These are phyloP conservation scores for Scaptomyza reducta DNA, from an alignment of 2,888 invertebrate genomes.

Conservation along the genomic window DNA sequence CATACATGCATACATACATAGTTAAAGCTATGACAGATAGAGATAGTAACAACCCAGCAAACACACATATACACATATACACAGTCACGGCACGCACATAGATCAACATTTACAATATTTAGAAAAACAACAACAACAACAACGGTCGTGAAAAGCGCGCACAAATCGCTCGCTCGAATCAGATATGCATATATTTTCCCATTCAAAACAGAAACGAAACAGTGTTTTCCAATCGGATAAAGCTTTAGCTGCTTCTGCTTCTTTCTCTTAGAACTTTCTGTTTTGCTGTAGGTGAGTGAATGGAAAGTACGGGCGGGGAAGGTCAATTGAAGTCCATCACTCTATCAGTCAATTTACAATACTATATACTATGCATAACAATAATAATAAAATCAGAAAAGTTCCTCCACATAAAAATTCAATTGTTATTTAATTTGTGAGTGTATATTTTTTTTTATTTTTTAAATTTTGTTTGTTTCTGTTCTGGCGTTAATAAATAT, in stretches of 20 bases:
- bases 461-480: not conserved
- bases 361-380: not conserved
- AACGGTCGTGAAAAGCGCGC: conserved; percentile 49
- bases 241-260: not conserved
- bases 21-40: conserved; percentile 52
- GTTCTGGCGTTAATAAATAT: conserved; percentile 9
- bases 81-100: conserved; percentile 28
- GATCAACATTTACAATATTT: conserved; percentile 44
- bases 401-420: conserved; percentile 36
- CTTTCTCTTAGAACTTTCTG: conserved; percentile 9
- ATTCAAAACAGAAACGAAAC: conserved; percentile 3
- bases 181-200: conserved; percentile 23
- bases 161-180: conserved; percentile 58
- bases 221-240: not conserved
- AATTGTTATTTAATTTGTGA: conserved; percentile 46
- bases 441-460: not conserved
- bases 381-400: conserved; percentile 43
- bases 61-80: conserved; percentile 44
- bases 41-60: conserved; percentile 71
- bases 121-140: conserved; percentile 1
- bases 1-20: conserved; percentile 34
- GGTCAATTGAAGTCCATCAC: conserved; percentile 49
- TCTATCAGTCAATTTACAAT: conserved; percentile 54
- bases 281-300: conserved; percentile 11
- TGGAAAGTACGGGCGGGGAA: conserved; percentile 8